phyloP scores from a whole-genome alignment of 2,888 invertebrate species.

The Sinhomidia bicolor region DNA sequence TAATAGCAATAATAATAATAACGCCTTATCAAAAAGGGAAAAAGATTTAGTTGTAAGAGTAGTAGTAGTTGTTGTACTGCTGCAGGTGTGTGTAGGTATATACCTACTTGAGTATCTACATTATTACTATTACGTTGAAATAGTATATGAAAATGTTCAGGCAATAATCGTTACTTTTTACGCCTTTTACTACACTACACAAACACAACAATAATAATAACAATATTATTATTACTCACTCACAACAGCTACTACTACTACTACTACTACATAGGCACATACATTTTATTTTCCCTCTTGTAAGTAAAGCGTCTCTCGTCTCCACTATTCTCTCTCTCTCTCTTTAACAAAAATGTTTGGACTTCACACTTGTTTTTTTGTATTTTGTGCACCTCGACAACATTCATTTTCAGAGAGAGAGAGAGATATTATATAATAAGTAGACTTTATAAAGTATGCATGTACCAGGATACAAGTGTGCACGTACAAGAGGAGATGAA shows the following conservation, averaged over 20 bases:
- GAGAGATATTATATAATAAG: not conserved
- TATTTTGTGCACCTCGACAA: constrained; percentile 1
- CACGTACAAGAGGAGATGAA: not conserved
- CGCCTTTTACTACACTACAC: constrained; percentile 56
- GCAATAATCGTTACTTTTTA: constrained; percentile 70
- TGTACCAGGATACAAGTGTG: not conserved
- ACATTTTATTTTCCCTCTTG: too few relatives aligned
- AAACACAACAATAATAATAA: constrained; percentile 55
- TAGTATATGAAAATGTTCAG: constrained; percentile 50
- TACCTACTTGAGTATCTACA: not conserved
- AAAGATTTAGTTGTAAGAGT: not conserved
- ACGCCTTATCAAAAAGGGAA: not conserved
- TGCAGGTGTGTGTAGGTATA: not conserved
- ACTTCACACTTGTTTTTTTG: not conserved
- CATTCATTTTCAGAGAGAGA: constrained; percentile 16
- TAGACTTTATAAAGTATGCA: not conserved
- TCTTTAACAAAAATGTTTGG: not conserved
- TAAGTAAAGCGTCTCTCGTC: too few relatives aligned
- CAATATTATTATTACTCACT: constrained; percentile 48
- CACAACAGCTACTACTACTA: too few relatives aligned
- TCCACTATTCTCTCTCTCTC: not conserved
- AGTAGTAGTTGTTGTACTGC: too few relatives aligned
- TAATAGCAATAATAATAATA: not conserved
- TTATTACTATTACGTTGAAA: not conserved
- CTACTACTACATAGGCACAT: too few relatives aligned